Conservation (phyloP, 2,797 vertebrate species). For the Hippoglossus hippoglossus region DNA sequence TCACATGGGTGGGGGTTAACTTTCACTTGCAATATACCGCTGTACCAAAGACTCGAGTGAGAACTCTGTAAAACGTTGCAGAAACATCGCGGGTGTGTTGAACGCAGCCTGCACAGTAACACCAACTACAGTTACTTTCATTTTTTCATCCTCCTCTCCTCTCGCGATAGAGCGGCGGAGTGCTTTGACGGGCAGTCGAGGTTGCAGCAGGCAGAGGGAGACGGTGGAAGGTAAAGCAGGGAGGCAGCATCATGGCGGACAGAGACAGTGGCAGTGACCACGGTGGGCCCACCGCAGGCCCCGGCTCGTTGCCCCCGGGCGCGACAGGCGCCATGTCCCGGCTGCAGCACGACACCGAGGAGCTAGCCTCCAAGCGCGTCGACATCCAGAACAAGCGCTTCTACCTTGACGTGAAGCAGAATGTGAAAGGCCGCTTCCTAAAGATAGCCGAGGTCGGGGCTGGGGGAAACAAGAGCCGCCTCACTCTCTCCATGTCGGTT, state of each 20-base stretch:
- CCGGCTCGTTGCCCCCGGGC: slow-evolving; percentile 86
- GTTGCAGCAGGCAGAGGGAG: slow-evolving; percentile 89
- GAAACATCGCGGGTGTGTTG: slow-evolving; percentile 54
- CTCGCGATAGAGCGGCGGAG: slow-evolving; percentile 92
- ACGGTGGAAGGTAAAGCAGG: slow-evolving; percentile 89
- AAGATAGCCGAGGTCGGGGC: slow-evolving; percentile 99
- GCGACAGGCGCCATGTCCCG: slow-evolving; percentile 89
- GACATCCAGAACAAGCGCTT: slow-evolving; percentile 99
- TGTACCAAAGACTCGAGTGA: slow-evolving; percentile 6
- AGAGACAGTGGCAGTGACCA: slow-evolving; percentile 98
- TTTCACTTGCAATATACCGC: slow-evolving; percentile 22
- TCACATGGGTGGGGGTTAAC: slow-evolving; percentile 40
- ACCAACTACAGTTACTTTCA: slow-evolving; percentile 66
- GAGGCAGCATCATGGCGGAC: slow-evolving; percentile 98
- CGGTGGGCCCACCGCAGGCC: slow-evolving; percentile 91
- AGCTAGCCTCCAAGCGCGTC: slow-evolving; percentile 97
- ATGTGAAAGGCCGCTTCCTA: slow-evolving; percentile 98
- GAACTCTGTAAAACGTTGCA: slow-evolving; percentile 42
- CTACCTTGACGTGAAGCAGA: slow-evolving; percentile 99
- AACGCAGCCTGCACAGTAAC: slow-evolving; percentile 70
- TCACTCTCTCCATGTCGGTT: slow-evolving; percentile 97
- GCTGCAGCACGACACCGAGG: slow-evolving; percentile 97
- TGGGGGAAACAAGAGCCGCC: slow-evolving; percentile 96
- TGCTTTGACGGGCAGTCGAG: slow-evolving; percentile 88
- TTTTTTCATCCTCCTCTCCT: slow-evolving; percentile 66